Evolutionary conservation across 2,888 invertebrate genomes (phyloP).

Genomic region (Ophion ellenae): DNA sequence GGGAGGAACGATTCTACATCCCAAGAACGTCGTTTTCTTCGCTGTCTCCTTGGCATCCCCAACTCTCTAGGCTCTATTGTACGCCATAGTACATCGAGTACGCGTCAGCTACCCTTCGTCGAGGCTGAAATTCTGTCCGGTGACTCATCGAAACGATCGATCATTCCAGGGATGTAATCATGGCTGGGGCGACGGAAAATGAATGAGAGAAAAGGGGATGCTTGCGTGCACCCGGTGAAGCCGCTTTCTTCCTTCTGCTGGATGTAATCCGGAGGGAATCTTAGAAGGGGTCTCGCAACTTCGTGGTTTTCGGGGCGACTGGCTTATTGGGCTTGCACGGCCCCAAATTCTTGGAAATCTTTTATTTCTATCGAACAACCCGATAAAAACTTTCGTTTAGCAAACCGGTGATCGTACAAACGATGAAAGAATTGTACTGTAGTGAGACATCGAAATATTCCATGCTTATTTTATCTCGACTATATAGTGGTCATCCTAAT

Average conservation of each 20-base stretch:
- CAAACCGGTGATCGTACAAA: background rate
- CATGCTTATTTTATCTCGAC: background rate
- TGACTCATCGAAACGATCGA: conserved; percentile 78
- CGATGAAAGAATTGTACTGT: background rate
- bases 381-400: background rate
- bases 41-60: conserved; percentile 52
- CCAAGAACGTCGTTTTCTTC: conserved; percentile 26
- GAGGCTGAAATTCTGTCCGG: conserved; percentile 71
- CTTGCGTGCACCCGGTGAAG: conserved; percentile 2
- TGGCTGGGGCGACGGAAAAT: conserved; percentile 52
- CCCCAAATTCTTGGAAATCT: conserved; percentile 32
- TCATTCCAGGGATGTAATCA: conserved; percentile 68
- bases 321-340: background rate
- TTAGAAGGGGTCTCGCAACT: conserved; percentile 28
- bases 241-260: conserved; percentile 20
- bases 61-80: conserved; percentile 50
- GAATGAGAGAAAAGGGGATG: conserved; percentile 43
- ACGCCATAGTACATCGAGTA: conserved; percentile 24
- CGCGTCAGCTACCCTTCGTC: conserved; percentile 58
- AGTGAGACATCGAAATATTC: background rate
- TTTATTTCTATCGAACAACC: conserved; percentile 9
- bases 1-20: conserved; percentile 8
- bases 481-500: background rate
- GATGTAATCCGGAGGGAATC: conserved; percentile 32
- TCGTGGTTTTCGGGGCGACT: conserved; percentile 34